Evolutionary conservation across 2,113 vertebrate genomes (phyloP).

Genomic region (Sus scrofa): T2T-Sscrofa CM000822.6:55099001-55099500

Average conservation of each 20-base stretch:
- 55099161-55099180: neutral
- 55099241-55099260: neutral
- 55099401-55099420: neutral
- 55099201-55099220: neutral
- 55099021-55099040: neutral
- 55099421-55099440: neutral
- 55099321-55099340: neutral
- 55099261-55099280: neutral
- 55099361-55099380: neutral
- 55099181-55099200: neutral
- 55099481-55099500: neutral
- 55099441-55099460: conserved; percentile 7
- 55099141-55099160: neutral
- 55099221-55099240: neutral
- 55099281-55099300: neutral
- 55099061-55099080: neutral
- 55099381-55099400: neutral
- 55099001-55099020: neutral
- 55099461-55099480: neutral
- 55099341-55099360: neutral
- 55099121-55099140: neutral
- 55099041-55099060: neutral
- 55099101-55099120: neutral
- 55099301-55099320: neutral
- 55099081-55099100: conserved; percentile 9